phyloP scores from a whole-genome alignment of 2,797 vertebrate genomes.

The Esox masquinongy region DNA sequence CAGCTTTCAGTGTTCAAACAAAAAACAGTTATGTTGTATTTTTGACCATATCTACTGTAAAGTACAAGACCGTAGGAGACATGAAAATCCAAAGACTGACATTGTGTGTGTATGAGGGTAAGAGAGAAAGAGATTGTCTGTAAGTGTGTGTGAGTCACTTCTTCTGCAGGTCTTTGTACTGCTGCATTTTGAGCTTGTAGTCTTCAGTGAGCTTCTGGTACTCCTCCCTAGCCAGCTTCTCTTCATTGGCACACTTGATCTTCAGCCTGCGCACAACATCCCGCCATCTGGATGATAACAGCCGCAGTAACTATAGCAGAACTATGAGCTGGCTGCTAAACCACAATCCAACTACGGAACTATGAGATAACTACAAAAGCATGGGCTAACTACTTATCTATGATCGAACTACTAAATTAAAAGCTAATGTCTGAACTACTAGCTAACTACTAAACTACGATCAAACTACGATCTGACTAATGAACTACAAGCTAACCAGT shows the following conservation, averaged over 20 bases:
- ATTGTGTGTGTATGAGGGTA: not conserved
- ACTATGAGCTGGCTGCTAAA: too few relatives aligned
- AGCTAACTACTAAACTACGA: too few relatives aligned
- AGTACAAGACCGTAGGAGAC: not conserved
- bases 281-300: conserved; percentile 69
- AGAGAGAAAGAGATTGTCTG: too few relatives aligned
- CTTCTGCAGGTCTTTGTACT: conserved; percentile 76
- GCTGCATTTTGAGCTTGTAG: conserved; percentile 62
- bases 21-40: too few relatives aligned
- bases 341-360: too few relatives aligned
- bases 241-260: conserved; percentile 54
- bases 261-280: conserved; percentile 65
- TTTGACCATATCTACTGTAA: not conserved
- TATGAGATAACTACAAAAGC: not conserved
- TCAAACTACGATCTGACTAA: too few relatives aligned
- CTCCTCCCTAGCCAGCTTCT: conserved; percentile 69
- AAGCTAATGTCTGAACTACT: too few relatives aligned
- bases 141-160: conserved; percentile 57
- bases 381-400: not conserved
- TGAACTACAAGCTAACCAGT: too few relatives aligned
- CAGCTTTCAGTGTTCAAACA: too few relatives aligned
- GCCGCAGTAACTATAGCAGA: not conserved
- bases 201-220: conserved; percentile 60
- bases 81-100: too few relatives aligned
- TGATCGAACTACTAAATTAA: too few relatives aligned